phyloP scores from a whole-genome alignment of 2,797 vertebrate species.

The Halcyon leucocephala region DNA sequence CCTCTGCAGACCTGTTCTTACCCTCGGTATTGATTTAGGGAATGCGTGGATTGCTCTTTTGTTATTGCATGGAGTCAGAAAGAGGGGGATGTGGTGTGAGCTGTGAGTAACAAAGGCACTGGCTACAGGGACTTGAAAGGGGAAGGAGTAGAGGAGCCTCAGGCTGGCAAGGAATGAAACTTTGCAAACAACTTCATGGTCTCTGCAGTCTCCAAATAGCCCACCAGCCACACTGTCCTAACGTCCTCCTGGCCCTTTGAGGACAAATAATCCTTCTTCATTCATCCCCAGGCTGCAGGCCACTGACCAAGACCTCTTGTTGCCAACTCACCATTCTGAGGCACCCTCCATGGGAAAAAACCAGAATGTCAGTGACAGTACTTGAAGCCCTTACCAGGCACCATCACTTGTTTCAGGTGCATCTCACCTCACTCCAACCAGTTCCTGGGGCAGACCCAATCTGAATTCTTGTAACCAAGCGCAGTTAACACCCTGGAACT shows the following conservation, averaged over 20 bases:
- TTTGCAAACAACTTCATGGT: neutral
- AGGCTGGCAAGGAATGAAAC: neutral
- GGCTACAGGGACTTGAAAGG: neutral
- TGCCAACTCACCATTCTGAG: neutral
- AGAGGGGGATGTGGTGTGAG: neutral
- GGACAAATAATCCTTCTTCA: neutral
- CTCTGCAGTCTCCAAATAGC: neutral
- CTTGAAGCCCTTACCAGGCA: neutral
- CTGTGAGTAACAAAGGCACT: neutral
- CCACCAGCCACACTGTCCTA: neutral
- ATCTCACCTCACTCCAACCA: neutral
- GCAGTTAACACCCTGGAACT: neutral
- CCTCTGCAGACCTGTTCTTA: neutral
- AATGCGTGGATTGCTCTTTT: neutral
- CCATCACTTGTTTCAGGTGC: neutral
- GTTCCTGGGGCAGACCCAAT: neutral
- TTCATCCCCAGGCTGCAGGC: neutral
- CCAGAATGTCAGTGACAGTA: neutral
- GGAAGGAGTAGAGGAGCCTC: neutral
- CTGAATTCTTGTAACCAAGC: neutral
- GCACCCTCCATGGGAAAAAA: neutral
- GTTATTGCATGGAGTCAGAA: neutral
- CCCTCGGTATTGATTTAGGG: neutral
- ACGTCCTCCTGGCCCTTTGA: neutral
- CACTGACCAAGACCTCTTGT: neutral